Base-by-base conservation (phyloP, 2,113 vertebrate genomes). In the Saimiri boliviensis region DNA sequence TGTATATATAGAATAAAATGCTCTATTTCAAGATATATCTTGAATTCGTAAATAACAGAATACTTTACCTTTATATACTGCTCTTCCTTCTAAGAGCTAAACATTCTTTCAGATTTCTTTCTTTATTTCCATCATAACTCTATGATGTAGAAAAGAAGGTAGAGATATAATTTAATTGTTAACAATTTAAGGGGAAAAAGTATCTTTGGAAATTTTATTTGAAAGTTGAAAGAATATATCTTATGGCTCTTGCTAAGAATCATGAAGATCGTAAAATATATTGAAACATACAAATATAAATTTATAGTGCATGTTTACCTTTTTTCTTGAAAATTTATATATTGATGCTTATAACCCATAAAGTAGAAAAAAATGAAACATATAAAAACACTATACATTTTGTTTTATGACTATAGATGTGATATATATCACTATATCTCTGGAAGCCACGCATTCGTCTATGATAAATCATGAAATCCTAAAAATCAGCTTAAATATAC, bases 331-430 rank as follows among this genome's bases (percentile, higher is more conserved):
- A 90, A 97, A 93, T 74, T 83, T 96, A 79, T 92, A 58, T 92
- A 86, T 60, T 49, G 77, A 60, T 91, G n/a, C 30, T 90, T 95
- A 83, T 87, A 85, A 85, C 35, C 60, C 8, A 4, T 54, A 30
- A 21, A 83, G 8, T 79, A 96, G 35, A 88, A 95, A 76, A 96
- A 96, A 94, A 45, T 77, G 74, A 94, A 89, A 77, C 40, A 83
- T 86, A 56, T 97, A 93, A 97, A 97, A 95, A 94, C 92, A 88
- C 66, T 19, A 16, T 95, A 68, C 91, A 63, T 90, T 94, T 87
- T 76, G 40, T 95, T 97, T 82, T 87, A 70, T 56, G 83, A 52
- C 2, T 87, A 17, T 21, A 49, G 73, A 74, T 87, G 68, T 68
- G 76, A 96, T 97, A 80, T 97, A 80, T 85, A 84, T 95, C 35